Conservation (phyloP, 2,797 vertebrate genomes). For the Cheirogaleus major region DNA sequence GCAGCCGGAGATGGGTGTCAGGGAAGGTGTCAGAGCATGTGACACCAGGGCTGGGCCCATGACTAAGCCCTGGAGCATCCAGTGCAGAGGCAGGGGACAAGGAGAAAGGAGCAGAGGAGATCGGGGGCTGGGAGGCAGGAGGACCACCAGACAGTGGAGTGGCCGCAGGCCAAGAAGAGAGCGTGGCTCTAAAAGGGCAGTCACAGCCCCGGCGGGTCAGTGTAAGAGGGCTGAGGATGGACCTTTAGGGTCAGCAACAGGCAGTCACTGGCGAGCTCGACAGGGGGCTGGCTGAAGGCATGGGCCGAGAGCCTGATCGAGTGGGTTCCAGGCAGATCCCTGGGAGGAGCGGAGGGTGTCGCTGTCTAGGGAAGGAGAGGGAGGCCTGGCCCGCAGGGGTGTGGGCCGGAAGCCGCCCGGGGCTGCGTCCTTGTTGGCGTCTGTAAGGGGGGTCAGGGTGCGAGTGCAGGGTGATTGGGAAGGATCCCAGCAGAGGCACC, state of each 20-base stretch:
- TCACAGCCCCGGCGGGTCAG: background rate
- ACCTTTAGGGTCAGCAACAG: background rate
- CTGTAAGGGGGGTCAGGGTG: background rate
- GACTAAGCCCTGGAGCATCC: background rate
- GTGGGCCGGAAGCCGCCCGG: fast-evolving
- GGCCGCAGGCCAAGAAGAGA: too few relatives aligned
- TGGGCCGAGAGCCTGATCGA: background rate
- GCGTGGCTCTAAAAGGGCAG: too few relatives aligned
- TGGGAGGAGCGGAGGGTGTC: background rate
- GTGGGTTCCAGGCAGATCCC: background rate
- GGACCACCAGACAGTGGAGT: background rate
- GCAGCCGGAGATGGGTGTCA: background rate
- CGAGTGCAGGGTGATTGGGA: fast-evolving
- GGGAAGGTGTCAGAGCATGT: background rate
- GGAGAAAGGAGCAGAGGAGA: background rate
- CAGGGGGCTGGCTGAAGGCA: background rate
- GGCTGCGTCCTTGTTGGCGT: too few relatives aligned
- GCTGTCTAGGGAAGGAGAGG: background rate
- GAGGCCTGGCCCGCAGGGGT: background rate
- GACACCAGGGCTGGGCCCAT: background rate
- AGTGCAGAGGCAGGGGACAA: background rate
- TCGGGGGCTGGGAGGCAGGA: background rate
- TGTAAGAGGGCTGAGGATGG: background rate
- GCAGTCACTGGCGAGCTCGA: background rate
- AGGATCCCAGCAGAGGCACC: too few relatives aligned